These are phyloP conservation scores for Chesias legatella DNA, from an alignment of 2,888 invertebrate genomes.

Conservation along the genomic window DNA sequence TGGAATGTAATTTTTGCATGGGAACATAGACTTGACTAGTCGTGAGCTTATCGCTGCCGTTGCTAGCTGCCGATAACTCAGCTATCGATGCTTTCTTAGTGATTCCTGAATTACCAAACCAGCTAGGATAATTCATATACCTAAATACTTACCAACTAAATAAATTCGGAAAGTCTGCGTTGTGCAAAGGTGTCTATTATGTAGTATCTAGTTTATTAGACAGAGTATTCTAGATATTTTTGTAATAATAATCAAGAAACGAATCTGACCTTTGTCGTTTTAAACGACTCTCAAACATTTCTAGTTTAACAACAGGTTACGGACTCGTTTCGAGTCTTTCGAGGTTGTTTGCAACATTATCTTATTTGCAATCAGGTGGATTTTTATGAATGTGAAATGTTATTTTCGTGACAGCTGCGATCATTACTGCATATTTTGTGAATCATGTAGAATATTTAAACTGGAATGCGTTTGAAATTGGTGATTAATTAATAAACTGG, in stretches of 20 bases:
- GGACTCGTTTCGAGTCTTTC: slow-evolving; percentile 12
- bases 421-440: slow-evolving; percentile 12
- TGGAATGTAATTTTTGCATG: neutral
- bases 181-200: too few relatives aligned
- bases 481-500: too few relatives aligned
- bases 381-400: slow-evolving; percentile 35
- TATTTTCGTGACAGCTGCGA: slow-evolving; percentile 35
- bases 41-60: too few relatives aligned
- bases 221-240: neutral
- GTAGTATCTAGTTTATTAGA: neutral
- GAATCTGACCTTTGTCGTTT: slow-evolving; percentile 6
- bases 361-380: slow-evolving; percentile 25
- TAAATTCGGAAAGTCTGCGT: too few relatives aligned
- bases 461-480: too few relatives aligned
- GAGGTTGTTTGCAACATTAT: slow-evolving; percentile 17
- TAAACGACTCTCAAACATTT: slow-evolving; percentile 1
- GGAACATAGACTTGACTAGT: too few relatives aligned
- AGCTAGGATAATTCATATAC: too few relatives aligned
- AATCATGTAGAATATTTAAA: slow-evolving; percentile 5
- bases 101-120: too few relatives aligned
- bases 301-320: slow-evolving; percentile 20
- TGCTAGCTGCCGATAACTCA: too few relatives aligned
- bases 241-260: slow-evolving; percentile 1
- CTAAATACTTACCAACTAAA: too few relatives aligned
- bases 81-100: too few relatives aligned